These are phyloP conservation scores for Hephaestus fuliginosus DNA, from an alignment of 2,797 vertebrate genomes.

Conservation along the genomic window DNA sequence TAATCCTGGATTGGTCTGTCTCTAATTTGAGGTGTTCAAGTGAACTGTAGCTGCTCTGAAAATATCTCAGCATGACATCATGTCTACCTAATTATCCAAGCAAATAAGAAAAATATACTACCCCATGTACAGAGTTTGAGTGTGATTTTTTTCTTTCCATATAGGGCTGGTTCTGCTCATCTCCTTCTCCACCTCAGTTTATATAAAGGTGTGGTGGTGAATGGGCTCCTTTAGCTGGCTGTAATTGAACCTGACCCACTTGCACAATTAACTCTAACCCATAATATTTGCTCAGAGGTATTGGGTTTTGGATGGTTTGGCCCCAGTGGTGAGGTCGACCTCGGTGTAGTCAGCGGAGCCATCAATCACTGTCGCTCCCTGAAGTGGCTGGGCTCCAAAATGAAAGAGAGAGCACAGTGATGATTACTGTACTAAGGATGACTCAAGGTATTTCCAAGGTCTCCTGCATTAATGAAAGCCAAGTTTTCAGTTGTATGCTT, in stretches of 20 bases:
- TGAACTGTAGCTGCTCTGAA: background rate
- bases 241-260: constrained; percentile 81
- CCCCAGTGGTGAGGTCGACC: constrained; percentile 64
- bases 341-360: constrained; percentile 44
- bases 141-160: constrained; percentile 39
- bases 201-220: constrained; percentile 63
- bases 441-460: constrained; percentile 14
- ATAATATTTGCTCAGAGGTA: constrained; percentile 83
- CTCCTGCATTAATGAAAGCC: constrained; percentile 7
- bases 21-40: background rate
- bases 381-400: constrained; percentile 17
- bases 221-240: constrained; percentile 71
- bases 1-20: too few relatives aligned
- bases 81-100: constrained; percentile 3
- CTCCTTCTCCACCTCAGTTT: constrained; percentile 37
- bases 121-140: background rate
- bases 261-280: constrained; percentile 81
- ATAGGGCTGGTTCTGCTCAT: constrained; percentile 27
- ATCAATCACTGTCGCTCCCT: constrained; percentile 56
- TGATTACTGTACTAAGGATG: constrained; percentile 10
- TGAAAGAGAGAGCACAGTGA: constrained; percentile 43
- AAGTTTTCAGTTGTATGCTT: constrained; percentile 1
- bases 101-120: constrained; percentile 24
- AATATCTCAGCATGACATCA: constrained; percentile 30
- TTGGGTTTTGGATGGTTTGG: constrained; percentile 66